Conservation (phyloP, 2,113 vertebrate genomes). For the Monopterus albus region DNA sequence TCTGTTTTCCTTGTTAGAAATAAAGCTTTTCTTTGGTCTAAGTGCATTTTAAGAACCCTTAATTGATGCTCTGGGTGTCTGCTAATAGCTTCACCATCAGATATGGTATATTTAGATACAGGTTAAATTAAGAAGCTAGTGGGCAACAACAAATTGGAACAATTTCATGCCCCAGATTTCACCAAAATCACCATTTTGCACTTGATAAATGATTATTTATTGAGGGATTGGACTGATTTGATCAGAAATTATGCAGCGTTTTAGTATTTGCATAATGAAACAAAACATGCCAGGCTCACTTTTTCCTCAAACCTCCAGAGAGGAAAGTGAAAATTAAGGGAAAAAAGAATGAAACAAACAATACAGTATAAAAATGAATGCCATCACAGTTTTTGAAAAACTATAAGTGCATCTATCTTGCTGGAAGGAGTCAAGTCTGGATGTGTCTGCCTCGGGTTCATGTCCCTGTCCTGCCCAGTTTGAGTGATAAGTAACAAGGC, state of each 20-base stretch:
- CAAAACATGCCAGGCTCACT: not conserved
- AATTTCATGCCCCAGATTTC: slow-evolving; percentile 45
- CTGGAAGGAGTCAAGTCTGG: slow-evolving; percentile 36
- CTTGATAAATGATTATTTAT: slow-evolving; percentile 19
- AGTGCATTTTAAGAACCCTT: slow-evolving; percentile 44
- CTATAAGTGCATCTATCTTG: slow-evolving; percentile 37
- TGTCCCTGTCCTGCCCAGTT: slow-evolving; percentile 49
- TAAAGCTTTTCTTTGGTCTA: slow-evolving; percentile 19
- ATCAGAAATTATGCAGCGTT: slow-evolving; percentile 18
- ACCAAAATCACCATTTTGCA: not conserved
- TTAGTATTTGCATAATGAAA: not conserved
- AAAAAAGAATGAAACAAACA: not conserved
- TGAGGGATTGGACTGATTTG: slow-evolving; percentile 5
- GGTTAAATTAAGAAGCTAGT: slow-evolving; percentile 21
- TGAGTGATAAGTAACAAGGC: slow-evolving; percentile 63
- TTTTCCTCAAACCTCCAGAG: slow-evolving; percentile 1
- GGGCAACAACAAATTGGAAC: slow-evolving; percentile 13
- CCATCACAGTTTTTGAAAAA: not conserved
- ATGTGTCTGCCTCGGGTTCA: slow-evolving; percentile 42
- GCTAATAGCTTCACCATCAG: slow-evolving; percentile 3
- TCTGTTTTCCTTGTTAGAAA: slow-evolving; percentile 37
- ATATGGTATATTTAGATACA: slow-evolving; percentile 31
- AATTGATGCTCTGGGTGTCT: slow-evolving; percentile 43
- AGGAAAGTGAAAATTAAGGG: not conserved
- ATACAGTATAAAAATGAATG: not conserved